Percentiles rank a stretch among this genome's conserved stretches.
These are phyloP conservation scores for Lypha dubia DNA, from an alignment of 2,888 invertebrate species.

Conservation along the genomic window DNA sequence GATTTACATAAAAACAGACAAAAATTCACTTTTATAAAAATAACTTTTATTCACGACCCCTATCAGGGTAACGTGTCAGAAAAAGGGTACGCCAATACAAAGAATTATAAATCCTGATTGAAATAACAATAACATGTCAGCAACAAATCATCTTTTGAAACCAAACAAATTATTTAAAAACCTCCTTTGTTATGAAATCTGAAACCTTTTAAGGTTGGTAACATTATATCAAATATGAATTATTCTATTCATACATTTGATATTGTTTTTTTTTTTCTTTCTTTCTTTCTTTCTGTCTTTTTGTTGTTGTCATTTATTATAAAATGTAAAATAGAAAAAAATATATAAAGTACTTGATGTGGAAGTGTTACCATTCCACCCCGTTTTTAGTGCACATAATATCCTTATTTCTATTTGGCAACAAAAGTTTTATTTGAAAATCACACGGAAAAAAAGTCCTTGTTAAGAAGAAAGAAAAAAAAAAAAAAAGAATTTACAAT, in stretches of 20 bases:
- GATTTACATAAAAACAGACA: no score
- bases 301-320: no score
- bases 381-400: slow-evolving; percentile 38
- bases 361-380: slow-evolving; percentile 59
- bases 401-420: slow-evolving; percentile 46
- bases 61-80: background rate
- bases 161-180: slow-evolving; percentile 67
- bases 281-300: no score
- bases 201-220: slow-evolving; percentile 68
- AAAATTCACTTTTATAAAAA: no score
- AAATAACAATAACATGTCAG: slow-evolving; percentile 37
- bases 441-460: slow-evolving; percentile 32
- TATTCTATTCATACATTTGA: slow-evolving; percentile 32
- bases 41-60: background rate
- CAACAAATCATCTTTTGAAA: slow-evolving; percentile 52
- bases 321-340: background rate
- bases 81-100: background rate
- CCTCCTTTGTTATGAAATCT: slow-evolving; percentile 66
- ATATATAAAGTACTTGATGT: slow-evolving; percentile 27
- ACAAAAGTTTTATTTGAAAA: slow-evolving; percentile 56
- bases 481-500: no score
- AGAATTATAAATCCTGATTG: slow-evolving; percentile 8
- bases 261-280: slow-evolving; percentile 15
- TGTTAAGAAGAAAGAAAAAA: slow-evolving; percentile 43
- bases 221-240: slow-evolving; percentile 50